Percentiles rank a stretch among this genome's conserved stretches.
Evolutionary conservation across 1,140 invertebrate species (phyloP).

Genomic region (Drosophila sulfurigaster): DNA sequence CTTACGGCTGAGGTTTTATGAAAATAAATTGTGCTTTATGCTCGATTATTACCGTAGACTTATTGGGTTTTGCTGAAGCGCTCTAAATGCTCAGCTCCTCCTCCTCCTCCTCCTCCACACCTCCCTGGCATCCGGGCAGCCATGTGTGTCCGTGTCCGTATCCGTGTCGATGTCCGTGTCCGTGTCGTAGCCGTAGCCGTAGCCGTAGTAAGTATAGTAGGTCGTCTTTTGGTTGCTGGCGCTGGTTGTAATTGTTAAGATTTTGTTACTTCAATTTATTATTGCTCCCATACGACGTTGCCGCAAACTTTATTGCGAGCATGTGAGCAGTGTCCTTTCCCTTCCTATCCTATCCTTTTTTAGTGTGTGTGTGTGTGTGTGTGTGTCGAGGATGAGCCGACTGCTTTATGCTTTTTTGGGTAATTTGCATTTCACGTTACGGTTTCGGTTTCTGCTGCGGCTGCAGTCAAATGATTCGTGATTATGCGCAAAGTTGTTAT

Average conservation of each 20-base stretch:
- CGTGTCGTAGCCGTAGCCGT: background rate
- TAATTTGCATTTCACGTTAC: constrained; percentile 70
- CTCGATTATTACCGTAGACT: constrained; percentile 84
- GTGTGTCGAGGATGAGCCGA: constrained; percentile 23
- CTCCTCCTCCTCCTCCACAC: constrained; percentile 11
- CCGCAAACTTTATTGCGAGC: constrained; percentile 18
- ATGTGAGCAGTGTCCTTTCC: constrained; percentile 28
- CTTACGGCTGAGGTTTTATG: constrained; percentile 77
- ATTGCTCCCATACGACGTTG: constrained; percentile 46
- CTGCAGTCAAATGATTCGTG: constrained; percentile 71
- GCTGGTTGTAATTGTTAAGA: constrained; percentile 83
- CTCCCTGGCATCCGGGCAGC: constrained; percentile 19
- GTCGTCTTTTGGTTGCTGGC: constrained; percentile 37
- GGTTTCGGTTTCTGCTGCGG: constrained; percentile 35
- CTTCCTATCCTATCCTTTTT: background rate
- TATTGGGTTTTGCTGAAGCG: constrained; percentile 78
- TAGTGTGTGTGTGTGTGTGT: background rate
- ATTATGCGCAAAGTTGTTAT: constrained; percentile 73
- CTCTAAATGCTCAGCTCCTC: constrained; percentile 61
- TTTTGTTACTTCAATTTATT: constrained; percentile 82
- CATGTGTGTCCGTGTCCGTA: constrained; percentile 36
- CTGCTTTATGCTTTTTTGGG: constrained; percentile 54
- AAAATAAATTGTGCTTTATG: constrained; percentile 84
- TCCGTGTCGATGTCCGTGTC: too few relatives aligned
- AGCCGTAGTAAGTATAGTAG: background rate